Base-by-base conservation (phyloP, 2,797 vertebrate genomes). In the Gallinago stenura region DNA sequence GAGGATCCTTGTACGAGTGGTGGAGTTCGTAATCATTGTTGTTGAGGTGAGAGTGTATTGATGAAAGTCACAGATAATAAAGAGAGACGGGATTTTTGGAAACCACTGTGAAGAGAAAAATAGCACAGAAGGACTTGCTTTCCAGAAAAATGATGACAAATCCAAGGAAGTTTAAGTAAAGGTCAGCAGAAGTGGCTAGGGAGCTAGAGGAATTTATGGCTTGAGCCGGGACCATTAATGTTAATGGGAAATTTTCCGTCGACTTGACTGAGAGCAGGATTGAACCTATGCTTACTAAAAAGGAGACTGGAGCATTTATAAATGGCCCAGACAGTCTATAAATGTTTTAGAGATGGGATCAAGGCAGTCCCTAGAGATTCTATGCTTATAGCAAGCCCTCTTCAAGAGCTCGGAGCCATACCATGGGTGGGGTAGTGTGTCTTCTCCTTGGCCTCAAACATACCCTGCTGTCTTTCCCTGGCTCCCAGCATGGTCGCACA, bases 151-250 rank as follows among this genome's bases (percentile, higher is more conserved):
- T 88, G 70, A 83, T 94, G 83, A 95, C 91, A 95, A 93, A 93
- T 91, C 71, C 0, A 0, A 95, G 91, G 94, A 95, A 96, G 96
- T 96, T 97, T 97, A 97, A 97, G 88, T 71, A 97, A 89, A 97
- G 95, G 96, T 96, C 95, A 95, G 89, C 82, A 86, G 69, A 92
- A 95, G 79, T 82, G 94, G 88, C 95, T 96, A 18, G 94, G 95
- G 96, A 97, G 68, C 94, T 92, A 3, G 88, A 97, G 90, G 96
- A 97, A 97, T 96, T 96, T 95, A 97, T 95, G 90, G 64, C 93
- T 95, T 92, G 81, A 97, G 88, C 83, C 4, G 88, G 72, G 83
- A 97, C 92, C 90, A 51, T 94, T 97, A 95, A 92, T 1, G 15
- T 94, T 92, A 96, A 93, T 92, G 89, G 83, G 94, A 92, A 95